These are phyloP conservation scores for Saccopteryx bilineata DNA, from an alignment of 2,113 vertebrate genomes.

Conservation along the genomic window DNA sequence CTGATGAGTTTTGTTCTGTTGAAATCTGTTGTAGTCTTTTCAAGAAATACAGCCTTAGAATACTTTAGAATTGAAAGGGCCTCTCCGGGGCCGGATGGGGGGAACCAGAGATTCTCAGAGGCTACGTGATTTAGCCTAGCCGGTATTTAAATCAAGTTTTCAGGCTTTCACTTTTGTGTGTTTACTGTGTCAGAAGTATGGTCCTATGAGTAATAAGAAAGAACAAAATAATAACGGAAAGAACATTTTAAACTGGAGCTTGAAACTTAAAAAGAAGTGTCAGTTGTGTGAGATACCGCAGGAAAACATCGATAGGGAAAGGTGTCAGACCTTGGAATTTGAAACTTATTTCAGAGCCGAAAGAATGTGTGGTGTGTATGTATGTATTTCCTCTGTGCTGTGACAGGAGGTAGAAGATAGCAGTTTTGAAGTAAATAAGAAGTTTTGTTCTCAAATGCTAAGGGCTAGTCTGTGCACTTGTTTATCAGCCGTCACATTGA, in stretches of 20 bases:
- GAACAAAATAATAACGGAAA: constrained; percentile 28
- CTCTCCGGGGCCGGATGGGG: neutral
- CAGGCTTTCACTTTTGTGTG: neutral
- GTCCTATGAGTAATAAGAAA: neutral
- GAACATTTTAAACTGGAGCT: neutral
- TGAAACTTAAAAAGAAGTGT: constrained; percentile 1
- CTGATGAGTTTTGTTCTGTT: constrained; percentile 40
- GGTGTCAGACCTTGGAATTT: neutral
- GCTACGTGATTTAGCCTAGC: neutral
- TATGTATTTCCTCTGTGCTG: neutral
- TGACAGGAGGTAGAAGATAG: neutral
- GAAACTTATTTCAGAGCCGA: neutral
- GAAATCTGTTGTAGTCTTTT: constrained; percentile 36
- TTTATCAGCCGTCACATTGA: neutral
- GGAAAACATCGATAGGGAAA: neutral
- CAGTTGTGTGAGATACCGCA: neutral
- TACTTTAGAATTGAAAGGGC: neutral
- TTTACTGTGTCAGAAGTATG: constrained; percentile 31
- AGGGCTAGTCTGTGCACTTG: neutral
- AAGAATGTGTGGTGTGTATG: neutral
- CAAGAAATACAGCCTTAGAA: constrained; percentile 42
- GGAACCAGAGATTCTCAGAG: neutral
- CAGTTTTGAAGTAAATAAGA: neutral
- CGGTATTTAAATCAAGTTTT: neutral
- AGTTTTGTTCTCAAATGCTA: neutral